These are phyloP conservation scores for Nematolebias whitei DNA, from an alignment of 2,113 vertebrate species.

Conservation along the genomic window DNA sequence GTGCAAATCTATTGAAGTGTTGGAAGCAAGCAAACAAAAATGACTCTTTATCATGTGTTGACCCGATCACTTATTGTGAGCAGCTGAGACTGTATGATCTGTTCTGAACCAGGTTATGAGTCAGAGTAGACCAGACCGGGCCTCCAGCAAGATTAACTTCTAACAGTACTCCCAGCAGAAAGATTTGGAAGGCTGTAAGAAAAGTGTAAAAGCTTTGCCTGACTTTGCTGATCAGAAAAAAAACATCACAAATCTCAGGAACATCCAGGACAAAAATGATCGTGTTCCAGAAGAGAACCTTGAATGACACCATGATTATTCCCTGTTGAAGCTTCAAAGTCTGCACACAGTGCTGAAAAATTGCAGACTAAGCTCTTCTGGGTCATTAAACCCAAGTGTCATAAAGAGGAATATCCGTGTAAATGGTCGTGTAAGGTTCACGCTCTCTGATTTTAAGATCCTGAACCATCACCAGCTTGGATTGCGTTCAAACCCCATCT, in stretches of 20 bases:
- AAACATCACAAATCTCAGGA: not conserved
- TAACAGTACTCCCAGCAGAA: too few species aligned
- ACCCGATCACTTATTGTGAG: too few species aligned
- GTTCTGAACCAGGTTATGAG: too few species aligned
- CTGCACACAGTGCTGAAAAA: not conserved
- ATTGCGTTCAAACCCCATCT: not conserved
- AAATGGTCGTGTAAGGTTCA: not conserved
- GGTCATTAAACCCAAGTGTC: not conserved
- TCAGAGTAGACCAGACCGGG: too few species aligned
- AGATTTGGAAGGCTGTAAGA: not conserved
- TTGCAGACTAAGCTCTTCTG: not conserved
- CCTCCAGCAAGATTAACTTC: too few species aligned
- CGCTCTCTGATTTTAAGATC: not conserved
- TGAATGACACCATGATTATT: not conserved
- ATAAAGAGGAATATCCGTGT: constrained; percentile 1
- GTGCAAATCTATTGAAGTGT: too few species aligned
- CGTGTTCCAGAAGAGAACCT: not conserved
- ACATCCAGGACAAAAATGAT: not conserved
- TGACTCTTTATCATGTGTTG: too few species aligned
- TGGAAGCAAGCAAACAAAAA: too few species aligned
- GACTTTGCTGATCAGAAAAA: not conserved
- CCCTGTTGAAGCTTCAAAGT: not conserved
- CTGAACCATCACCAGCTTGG: not conserved
- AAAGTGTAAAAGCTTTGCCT: not conserved
- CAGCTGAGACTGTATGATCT: too few species aligned